Conservation (phyloP, 2,888 invertebrate species). For the Drosophila colorata region DNA sequence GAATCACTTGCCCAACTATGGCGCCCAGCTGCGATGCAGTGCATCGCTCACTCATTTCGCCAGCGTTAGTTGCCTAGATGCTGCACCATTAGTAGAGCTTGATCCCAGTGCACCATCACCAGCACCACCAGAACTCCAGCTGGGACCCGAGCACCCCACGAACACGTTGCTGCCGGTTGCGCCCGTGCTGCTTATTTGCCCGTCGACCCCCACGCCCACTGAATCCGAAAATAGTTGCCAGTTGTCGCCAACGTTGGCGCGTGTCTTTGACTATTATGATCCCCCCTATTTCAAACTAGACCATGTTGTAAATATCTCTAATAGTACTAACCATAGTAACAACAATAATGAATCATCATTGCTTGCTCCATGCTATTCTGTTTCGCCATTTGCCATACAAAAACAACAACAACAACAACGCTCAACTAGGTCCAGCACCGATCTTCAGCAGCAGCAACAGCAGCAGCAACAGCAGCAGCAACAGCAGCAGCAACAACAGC, state of each 20-base stretch:
- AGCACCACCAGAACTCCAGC: constrained; percentile 7
- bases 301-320: constrained; percentile 73
- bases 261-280: constrained; percentile 40
- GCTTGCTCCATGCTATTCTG: constrained; percentile 85
- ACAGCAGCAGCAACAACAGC: constrained; percentile 68
- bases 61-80: constrained; percentile 36
- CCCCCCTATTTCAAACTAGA: constrained; percentile 57
- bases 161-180: constrained; percentile 64
- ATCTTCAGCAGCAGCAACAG: constrained; percentile 73
- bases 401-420: constrained; percentile 69
- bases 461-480: constrained; percentile 79
- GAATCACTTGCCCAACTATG: constrained; percentile 62
- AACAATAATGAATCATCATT: constrained; percentile 84
- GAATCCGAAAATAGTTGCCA: constrained; percentile 76
- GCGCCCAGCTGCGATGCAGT: constrained; percentile 39
- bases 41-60: constrained; percentile 45
- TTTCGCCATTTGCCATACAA: constrained; percentile 79
- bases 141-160: constrained; percentile 2
- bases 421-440: constrained; percentile 82
- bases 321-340: constrained; percentile 80
- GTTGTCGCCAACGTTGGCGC: constrained; percentile 34
- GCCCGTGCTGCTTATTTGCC: constrained; percentile 80
- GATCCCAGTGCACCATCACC: constrained; percentile 19
- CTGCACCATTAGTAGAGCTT: constrained; percentile 19
- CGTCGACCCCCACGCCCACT: constrained; percentile 83